Evolutionary conservation across 2,113 vertebrate species (phyloP).

Genomic region (Panthera leo): DNA sequence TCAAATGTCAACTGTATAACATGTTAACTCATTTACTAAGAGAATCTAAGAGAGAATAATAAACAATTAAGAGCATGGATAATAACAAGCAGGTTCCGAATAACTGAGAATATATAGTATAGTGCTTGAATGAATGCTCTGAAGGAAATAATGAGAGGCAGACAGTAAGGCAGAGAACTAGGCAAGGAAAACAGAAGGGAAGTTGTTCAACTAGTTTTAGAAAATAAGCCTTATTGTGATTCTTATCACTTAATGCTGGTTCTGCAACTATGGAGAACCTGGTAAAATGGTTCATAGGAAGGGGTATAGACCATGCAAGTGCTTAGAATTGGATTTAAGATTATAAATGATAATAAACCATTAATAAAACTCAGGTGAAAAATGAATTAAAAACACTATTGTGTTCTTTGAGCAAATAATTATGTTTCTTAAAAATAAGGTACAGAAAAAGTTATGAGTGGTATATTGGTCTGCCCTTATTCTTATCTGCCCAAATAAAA

Average conservation of each 20-base stretch:
- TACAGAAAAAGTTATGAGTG: background rate
- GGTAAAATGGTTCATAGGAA: background rate
- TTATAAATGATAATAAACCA: slow-evolving; percentile 10
- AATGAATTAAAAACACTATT: slow-evolving; percentile 3
- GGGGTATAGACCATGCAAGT: background rate
- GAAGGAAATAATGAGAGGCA: background rate
- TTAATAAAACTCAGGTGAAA: background rate
- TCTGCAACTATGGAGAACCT: background rate
- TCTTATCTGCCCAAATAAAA: background rate
- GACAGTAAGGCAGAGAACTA: background rate
- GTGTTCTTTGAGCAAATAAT: slow-evolving; percentile 16
- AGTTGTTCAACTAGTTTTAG: background rate
- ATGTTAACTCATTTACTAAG: background rate
- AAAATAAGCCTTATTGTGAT: background rate
- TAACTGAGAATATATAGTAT: background rate
- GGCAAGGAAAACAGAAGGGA: background rate
- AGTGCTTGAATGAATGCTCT: background rate
- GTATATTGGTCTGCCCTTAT: background rate
- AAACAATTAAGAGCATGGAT: background rate
- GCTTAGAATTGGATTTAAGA: background rate
- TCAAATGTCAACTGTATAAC: background rate
- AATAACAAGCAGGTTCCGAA: background rate
- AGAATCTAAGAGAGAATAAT: background rate
- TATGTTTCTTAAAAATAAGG: background rate
- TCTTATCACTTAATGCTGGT: background rate